phyloP scores from a whole-genome alignment of 2,113 vertebrate species.

The Tetrax tetrax region DNA sequence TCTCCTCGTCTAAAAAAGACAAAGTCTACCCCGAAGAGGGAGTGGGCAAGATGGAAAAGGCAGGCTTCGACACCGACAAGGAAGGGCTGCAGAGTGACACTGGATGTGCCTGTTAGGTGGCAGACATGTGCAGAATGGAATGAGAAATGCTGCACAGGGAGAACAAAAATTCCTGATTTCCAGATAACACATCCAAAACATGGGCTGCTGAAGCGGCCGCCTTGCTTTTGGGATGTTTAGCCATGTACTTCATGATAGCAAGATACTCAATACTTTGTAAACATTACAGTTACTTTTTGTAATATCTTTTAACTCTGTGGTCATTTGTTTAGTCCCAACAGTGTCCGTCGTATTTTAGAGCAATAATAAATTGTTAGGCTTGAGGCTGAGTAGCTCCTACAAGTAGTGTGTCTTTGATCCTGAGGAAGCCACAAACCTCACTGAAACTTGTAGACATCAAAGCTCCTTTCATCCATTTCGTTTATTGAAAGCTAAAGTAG shows the following conservation, averaged over 20 bases:
- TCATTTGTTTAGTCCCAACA: neutral
- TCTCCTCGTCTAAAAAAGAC: neutral
- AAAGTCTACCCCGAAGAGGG: neutral
- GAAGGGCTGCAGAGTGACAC: neutral
- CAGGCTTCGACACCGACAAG: fast-evolving
- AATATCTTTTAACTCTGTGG: neutral
- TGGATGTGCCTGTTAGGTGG: neutral
- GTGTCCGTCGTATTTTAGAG: neutral
- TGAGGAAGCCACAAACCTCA: neutral
- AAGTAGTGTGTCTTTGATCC: neutral
- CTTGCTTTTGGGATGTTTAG: neutral
- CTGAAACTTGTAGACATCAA: neutral
- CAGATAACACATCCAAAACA: neutral
- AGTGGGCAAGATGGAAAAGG: neutral
- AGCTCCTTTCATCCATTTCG: neutral
- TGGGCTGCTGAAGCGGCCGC: neutral
- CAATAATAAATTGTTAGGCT: neutral
- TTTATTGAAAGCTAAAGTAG: neutral
- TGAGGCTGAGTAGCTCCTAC: neutral
- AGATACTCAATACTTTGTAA: neutral
- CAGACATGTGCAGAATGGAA: neutral
- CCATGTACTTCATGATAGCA: neutral
- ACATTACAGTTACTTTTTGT: neutral
- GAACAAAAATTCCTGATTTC: neutral
- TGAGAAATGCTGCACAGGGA: neutral